Conservation (phyloP, 2,797 vertebrate species). For the Epinephelus awoara region DNA sequence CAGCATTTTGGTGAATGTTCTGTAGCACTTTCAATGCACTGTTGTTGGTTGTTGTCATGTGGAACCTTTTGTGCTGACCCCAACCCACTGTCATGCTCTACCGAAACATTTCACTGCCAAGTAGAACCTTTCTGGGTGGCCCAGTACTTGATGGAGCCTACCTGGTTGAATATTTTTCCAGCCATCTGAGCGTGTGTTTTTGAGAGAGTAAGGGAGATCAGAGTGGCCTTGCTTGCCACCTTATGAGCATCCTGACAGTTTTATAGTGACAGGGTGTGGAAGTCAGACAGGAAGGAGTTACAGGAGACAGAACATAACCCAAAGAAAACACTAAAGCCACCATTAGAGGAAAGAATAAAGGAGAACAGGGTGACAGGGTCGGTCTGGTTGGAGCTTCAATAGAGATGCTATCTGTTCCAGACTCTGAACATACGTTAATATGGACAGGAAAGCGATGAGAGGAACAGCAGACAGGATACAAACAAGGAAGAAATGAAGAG, state of each 20-base stretch:
- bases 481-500: conserved; percentile 7
- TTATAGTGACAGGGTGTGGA: conserved; percentile 76
- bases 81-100: neutral
- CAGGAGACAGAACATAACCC: conserved; percentile 67
- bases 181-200: conserved; percentile 46
- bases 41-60: neutral
- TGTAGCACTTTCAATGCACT: neutral
- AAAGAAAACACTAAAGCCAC: conserved; percentile 63
- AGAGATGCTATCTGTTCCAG: conserved; percentile 75
- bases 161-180: conserved; percentile 43
- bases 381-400: conserved; percentile 49
- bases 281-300: conserved; percentile 68
- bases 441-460: conserved; percentile 24
- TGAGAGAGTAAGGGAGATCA: conserved; percentile 42
- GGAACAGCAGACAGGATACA: neutral
- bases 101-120: conserved; percentile 1
- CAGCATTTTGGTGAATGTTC: neutral
- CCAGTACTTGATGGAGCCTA: conserved; percentile 23
- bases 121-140: conserved; percentile 31
- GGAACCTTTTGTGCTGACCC: neutral
- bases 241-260: conserved; percentile 77
- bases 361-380: conserved; percentile 53
- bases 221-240: conserved; percentile 37
- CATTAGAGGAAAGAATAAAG: conserved; percentile 65
- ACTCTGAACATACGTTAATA: conserved; percentile 46